These are phyloP conservation scores for Nomada goodeniana DNA, from an alignment of 2,888 invertebrate genomes.

Conservation along the genomic window DNA sequence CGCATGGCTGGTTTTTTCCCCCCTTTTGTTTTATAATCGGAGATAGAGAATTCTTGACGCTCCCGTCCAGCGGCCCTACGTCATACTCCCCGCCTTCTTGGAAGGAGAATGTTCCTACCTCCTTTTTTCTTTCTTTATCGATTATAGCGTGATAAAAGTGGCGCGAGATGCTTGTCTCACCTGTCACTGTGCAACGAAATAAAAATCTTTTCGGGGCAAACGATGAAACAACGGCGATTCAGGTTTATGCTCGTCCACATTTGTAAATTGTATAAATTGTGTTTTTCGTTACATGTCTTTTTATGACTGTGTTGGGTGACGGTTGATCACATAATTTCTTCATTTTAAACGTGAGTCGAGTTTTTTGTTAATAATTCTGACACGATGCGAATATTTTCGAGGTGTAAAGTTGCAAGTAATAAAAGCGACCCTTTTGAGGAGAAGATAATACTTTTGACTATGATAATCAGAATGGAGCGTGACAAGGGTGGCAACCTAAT, in stretches of 20 bases:
- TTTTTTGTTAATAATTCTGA: not conserved
- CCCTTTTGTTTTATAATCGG: constrained; percentile 60
- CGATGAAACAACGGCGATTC: constrained; percentile 6
- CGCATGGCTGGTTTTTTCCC: constrained; percentile 35
- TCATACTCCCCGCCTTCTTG: constrained; percentile 67
- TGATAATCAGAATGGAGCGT: constrained; percentile 52
- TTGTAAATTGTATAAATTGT: constrained; percentile 2
- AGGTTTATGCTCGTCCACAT: not conserved
- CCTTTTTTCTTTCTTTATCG: constrained; percentile 62
- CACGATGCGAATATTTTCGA: constrained; percentile 20
- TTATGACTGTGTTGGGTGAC: not conserved
- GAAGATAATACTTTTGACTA: constrained; percentile 54
- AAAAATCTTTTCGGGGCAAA: constrained; percentile 14
- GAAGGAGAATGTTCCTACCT: constrained; percentile 57
- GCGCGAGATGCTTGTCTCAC: constrained; percentile 46
- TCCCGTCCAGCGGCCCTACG: constrained; percentile 68
- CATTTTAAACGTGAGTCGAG: not conserved
- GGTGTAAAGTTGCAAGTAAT: constrained; percentile 41
- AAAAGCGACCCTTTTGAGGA: constrained; percentile 26
- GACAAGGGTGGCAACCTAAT: constrained; percentile 65
- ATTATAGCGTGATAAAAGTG: constrained; percentile 65
- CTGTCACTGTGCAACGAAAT: constrained; percentile 47
- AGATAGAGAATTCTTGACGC: constrained; percentile 75
- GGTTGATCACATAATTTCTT: not conserved
- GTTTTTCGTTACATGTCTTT: not conserved